Base-by-base conservation (phyloP, 2,888 invertebrate genomes). In the Erannis defoliaria region DNA sequence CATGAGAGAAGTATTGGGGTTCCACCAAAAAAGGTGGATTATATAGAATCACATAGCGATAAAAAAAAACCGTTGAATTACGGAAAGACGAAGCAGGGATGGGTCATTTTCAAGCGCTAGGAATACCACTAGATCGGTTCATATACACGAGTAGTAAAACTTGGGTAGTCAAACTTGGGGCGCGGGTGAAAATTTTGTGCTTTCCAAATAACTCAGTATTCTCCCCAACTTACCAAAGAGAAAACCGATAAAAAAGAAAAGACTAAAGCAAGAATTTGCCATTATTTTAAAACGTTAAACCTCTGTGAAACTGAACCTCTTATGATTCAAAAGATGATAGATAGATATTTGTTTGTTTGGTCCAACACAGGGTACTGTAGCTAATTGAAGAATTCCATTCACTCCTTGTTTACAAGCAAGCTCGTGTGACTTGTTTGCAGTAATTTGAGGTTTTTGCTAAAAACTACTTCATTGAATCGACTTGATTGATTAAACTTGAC, bases 151-250 rank as follows among this genome's bases (percentile, higher is more conserved):
- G 26, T 26, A 26, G 2, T 1, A 26, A 26, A 26, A 23, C 23
- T 26, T 26, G 4, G 26, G 26, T 4, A 4, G n/a, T n/a, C n/a
- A n/a, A n/a, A n/a, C n/a, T n/a, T n/a, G n/a, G n/a, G n/a, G n/a
- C n/a, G n/a, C n/a, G n/a, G n/a, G 8, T 0, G 26, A 26, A 26
- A 26, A 26, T 5, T 26, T 26, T 26, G 26, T 6, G 26, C 26
- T 26, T 2, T 26, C 5, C 5, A 23, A 6, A 26, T 26, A 26
- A 26, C 26, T 26, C 33, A 10, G 33, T 5, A 14, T 14, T 14
- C 4, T 5, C 5, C 2, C 2, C 5, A 26, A 29, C 55, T 55
- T 53, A 49, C 51, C 40, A 10, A 60, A 64, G 26, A 54, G n/a
- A 16, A 18, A 53, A n/a, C 53, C 3, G 14, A 31, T 5, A n/a